Evolutionary conservation across 35 echinoderm and acorn worm genomes (phyloP), one percentile per base, ranked within the genome.

Genomic region (Eucidaris tribuloides): DNA sequence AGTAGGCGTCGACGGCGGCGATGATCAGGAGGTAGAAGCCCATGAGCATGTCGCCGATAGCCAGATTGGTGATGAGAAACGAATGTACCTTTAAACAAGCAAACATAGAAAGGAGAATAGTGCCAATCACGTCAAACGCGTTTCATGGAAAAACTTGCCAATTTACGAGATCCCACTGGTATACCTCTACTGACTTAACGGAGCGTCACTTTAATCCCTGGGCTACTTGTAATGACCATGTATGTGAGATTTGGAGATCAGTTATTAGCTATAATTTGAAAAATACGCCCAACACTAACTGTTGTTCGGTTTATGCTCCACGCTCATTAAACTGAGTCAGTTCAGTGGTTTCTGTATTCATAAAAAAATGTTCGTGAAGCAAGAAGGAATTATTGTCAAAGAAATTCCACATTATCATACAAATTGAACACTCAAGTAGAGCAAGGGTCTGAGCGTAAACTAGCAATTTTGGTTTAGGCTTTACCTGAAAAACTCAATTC

Each of bases 1-100:
- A 99, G 83, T 71, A 77, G 35, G 84, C 41, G 56, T 99, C 96
- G 19, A 85, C 84, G 4, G 68, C 52, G 35, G 96, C 96, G 45
- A 99, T 99, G 58, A 99, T 99, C 18, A 99, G 77, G 19, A 99
- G 91, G 70, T 99, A 99, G 24, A 93, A 65, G 27, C 96, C 96
- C 96, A 99, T 99, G 32, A 83, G 85, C 79, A 99, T 84, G 76
- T 99, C 96, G 25, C 96, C 96, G 14, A 93, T 81, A 28, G 96
- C 96, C 3, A 99, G 85, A 43, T 99, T 99, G 3, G 96, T 99
- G 23, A 99, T 99, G 41, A 99, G 62, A 32, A 99, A 99, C 15
- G 91, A 93, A 71, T 99, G 96, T 19, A 99, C 91, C 96, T 99
- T 46, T 38, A 57, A 17, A 5, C 18, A 45, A 79, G 50, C 13